These are phyloP conservation scores for Ceyx erithaca DNA, from an alignment of 2,797 vertebrate species.

Conservation along the genomic window DNA sequence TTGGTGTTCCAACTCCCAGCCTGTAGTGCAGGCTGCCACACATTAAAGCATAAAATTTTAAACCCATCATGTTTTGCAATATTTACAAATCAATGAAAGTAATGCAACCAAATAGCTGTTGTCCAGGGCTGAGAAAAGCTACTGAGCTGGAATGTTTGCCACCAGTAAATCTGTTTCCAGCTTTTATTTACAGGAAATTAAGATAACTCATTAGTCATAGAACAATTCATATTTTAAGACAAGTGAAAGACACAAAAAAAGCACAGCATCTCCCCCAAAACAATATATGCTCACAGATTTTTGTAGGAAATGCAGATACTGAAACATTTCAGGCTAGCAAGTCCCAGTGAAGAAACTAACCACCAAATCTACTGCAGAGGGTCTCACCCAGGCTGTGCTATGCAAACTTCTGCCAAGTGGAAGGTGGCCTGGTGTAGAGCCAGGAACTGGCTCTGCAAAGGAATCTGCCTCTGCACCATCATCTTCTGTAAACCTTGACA, in stretches of 20 bases:
- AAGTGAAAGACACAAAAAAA: slow-evolving; percentile 8
- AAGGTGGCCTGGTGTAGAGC: neutral
- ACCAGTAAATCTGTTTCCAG: slow-evolving; percentile 48
- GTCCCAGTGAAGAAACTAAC: neutral
- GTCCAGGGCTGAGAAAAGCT: slow-evolving; percentile 6
- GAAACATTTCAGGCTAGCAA: neutral
- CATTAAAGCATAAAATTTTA: slow-evolving; percentile 59
- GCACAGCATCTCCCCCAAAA: slow-evolving; percentile 24
- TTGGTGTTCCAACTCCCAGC: neutral
- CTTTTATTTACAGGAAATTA: slow-evolving; percentile 59
- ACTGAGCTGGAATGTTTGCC: slow-evolving; percentile 35
- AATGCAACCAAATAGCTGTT: slow-evolving; percentile 43
- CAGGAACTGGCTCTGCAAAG: neutral
- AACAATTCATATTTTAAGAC: slow-evolving; percentile 21
- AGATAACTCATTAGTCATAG: slow-evolving; percentile 11
- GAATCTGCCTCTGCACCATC: neutral
- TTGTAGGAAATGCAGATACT: neutral
- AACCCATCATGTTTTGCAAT: slow-evolving; percentile 40
- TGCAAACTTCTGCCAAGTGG: neutral
- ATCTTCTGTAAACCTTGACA: neutral
- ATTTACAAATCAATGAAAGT: slow-evolving; percentile 36
- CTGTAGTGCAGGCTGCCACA: neutral
- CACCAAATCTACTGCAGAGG: neutral
- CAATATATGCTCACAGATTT: neutral
- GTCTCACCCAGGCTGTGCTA: neutral